phyloP scores from a whole-genome alignment of 2,888 invertebrate genomes.

The Agonopterix alstromeriana region DNA sequence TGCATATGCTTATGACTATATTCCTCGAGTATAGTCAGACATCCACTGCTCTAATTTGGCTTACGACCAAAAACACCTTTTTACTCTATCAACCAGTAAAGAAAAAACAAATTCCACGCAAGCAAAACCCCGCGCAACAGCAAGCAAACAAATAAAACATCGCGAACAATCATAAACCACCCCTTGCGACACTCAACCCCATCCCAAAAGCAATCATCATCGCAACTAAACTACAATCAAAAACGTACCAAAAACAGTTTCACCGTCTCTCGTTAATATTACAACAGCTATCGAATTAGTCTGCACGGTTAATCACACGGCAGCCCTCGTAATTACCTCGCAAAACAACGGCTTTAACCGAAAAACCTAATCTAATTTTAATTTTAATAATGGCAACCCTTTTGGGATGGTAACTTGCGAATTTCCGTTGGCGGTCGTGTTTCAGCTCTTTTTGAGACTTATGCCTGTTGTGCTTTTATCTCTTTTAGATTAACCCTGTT shows the following conservation, averaged over 20 bases:
- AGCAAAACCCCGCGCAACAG: too few species aligned
- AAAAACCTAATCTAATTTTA: slow-evolving; percentile 69
- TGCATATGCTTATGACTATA: too few species aligned
- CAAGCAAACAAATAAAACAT: too few species aligned
- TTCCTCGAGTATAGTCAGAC: too few species aligned
- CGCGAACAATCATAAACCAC: neutral
- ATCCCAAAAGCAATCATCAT: slow-evolving; percentile 72
- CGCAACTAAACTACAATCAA: slow-evolving; percentile 69
- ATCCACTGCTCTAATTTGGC: too few species aligned
- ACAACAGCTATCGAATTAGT: slow-evolving; percentile 66
- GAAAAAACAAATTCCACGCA: too few species aligned
- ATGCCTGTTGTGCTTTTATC: too few species aligned
- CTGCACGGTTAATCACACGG: slow-evolving; percentile 39
- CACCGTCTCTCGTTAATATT: slow-evolving; percentile 62
- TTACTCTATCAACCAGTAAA: too few species aligned
- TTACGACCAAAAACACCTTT: too few species aligned
- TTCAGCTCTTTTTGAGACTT: too few species aligned
- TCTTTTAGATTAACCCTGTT: too few species aligned
- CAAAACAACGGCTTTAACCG: slow-evolving; percentile 54
- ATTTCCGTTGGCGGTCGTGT: slow-evolving; percentile 21
- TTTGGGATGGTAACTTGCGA: slow-evolving; percentile 37
- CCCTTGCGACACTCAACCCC: slow-evolving; percentile 35
- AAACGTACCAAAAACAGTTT: slow-evolving; percentile 69
- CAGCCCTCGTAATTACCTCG: slow-evolving; percentile 53
- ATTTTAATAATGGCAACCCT: slow-evolving; percentile 62